Conservation (phyloP, 2,113 vertebrate species). For the Amazona vittata region DNA sequence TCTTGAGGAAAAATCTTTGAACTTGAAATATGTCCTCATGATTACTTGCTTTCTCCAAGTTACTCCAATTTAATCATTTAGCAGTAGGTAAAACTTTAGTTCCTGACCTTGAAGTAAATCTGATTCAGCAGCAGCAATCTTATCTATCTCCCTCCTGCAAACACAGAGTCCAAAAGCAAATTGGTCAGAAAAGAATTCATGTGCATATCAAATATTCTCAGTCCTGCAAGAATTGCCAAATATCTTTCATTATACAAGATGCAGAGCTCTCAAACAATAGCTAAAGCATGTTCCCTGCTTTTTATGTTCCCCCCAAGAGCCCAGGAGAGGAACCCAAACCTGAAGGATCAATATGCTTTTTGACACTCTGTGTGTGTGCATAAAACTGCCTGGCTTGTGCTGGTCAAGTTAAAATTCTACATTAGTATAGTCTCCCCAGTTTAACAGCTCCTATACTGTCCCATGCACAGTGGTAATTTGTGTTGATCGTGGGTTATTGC, state of each 20-base stretch:
- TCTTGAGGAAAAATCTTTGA: not conserved
- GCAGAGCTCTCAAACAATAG: not conserved
- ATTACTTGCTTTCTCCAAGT: not conserved
- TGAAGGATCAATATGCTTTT: not conserved
- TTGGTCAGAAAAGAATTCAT: not conserved
- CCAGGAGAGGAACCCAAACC: not conserved
- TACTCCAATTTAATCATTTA: not conserved
- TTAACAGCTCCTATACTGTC: not conserved
- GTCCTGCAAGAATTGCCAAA: not conserved
- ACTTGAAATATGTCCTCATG: not conserved
- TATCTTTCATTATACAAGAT: not conserved
- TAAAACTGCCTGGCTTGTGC: not conserved
- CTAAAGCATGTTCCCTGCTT: not conserved
- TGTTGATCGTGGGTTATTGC: not conserved
- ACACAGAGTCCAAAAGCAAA: not conserved
- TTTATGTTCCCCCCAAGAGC: not conserved
- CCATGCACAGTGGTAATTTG: not conserved
- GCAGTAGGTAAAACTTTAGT: not conserved
- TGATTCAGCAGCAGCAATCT: not conserved
- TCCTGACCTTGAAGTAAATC: not conserved
- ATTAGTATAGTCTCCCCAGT: not conserved
- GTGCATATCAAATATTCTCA: not conserved
- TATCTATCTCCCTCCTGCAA: not conserved
- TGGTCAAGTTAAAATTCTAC: not conserved
- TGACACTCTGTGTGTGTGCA: rapidly evolving